Evolutionary conservation across 2,797 vertebrate species (phyloP).

Genomic region (Melopsittacus undulatus): DNA sequence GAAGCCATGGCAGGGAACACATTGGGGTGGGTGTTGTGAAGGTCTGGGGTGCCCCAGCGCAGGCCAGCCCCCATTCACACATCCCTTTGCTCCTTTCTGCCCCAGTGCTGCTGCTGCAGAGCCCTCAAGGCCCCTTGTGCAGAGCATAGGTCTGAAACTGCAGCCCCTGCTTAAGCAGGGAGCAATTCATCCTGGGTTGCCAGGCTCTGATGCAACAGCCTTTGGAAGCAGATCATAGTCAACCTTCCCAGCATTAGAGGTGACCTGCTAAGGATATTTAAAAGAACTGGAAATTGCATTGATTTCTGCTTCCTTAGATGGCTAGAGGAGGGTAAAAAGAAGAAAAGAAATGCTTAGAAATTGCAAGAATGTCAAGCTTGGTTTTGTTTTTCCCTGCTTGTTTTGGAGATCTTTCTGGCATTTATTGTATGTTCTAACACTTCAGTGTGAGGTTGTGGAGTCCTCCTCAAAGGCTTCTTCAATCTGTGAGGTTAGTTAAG

Average conservation of each 20-base stretch:
- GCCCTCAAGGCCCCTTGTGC: fast-evolving
- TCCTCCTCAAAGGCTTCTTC: constrained; percentile 30
- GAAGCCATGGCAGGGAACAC: neutral
- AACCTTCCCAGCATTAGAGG: neutral
- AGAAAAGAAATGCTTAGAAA: neutral
- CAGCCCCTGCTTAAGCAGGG: neutral
- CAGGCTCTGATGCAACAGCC: neutral
- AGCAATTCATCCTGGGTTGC: neutral
- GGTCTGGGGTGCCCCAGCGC: fast-evolving
- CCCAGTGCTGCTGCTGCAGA: fast-evolving
- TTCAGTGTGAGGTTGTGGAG: constrained; percentile 18
- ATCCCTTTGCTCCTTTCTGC: neutral
- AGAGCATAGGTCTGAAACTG: neutral
- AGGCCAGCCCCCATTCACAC: fast-evolving
- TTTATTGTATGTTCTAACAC: constrained; percentile 14
- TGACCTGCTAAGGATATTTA: constrained; percentile 28
- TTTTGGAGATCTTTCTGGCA: neutral
- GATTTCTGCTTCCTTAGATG: constrained; percentile 37
- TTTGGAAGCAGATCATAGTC: constrained; percentile 32
- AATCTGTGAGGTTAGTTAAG: constrained; percentile 6
- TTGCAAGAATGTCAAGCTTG: constrained; percentile 11
- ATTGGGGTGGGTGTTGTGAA: neutral
- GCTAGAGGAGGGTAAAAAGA: neutral
- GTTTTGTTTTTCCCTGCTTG: constrained; percentile 10
- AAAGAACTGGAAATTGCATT: constrained; percentile 11